phyloP scores from a whole-genome alignment of 2,888 invertebrate species.

The Hartigia nigra region DNA sequence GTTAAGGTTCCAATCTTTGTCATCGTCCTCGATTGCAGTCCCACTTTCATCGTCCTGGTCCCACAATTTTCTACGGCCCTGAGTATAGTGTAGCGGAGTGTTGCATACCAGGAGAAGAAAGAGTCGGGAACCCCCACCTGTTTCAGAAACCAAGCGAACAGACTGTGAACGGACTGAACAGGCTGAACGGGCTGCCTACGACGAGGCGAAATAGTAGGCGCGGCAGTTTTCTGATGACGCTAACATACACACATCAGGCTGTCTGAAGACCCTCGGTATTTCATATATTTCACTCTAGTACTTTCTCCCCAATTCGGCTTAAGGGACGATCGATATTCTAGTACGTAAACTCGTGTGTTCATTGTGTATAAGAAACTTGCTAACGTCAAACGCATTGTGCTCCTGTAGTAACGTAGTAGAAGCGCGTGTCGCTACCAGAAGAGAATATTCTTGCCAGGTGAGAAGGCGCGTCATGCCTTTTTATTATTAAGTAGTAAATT shows the following conservation, averaged over 20 bases:
- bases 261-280: neutral
- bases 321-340: neutral
- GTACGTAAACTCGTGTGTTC: neutral
- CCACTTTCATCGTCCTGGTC: neutral
- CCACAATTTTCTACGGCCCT: constrained; percentile 31
- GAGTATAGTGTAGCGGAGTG: constrained; percentile 38
- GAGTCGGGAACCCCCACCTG: constrained; percentile 53
- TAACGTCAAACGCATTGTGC: neutral
- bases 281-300: neutral
- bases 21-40: neutral
- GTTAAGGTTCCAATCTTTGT: neutral
- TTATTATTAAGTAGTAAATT: neutral
- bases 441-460: neutral
- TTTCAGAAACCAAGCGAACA: constrained; percentile 38
- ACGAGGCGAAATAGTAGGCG: constrained; percentile 46
- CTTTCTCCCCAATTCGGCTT: neutral
- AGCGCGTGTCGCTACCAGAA: neutral
- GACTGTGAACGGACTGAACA: constrained; percentile 23
- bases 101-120: constrained; percentile 18
- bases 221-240: constrained; percentile 56
- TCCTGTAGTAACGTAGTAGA: neutral
- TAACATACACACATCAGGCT: constrained; percentile 22
- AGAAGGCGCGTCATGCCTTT: neutral
- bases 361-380: neutral
- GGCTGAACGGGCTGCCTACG: constrained; percentile 18